Conservation (phyloP, 2,113 vertebrate species). For the Leucoraja erinaceus region DNA sequence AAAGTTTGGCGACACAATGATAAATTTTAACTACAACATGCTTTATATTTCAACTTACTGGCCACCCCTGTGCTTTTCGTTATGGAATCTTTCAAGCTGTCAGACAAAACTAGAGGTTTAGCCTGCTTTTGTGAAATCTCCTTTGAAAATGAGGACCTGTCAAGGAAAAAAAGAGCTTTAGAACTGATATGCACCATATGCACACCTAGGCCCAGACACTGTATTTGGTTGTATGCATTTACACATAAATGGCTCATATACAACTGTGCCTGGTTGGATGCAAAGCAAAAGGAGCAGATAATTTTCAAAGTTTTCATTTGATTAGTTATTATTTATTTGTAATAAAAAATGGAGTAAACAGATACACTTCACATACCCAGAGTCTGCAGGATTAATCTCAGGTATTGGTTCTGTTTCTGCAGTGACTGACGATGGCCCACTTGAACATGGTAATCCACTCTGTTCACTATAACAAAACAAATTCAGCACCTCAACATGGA, state of each 20-base stretch:
- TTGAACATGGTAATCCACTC: neutral
- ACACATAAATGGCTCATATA: neutral
- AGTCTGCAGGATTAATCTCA: neutral
- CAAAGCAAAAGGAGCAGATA: neutral
- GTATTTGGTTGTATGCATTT: neutral
- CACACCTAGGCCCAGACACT: neutral
- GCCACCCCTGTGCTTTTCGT: neutral
- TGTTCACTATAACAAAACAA: neutral
- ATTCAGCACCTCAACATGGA: neutral
- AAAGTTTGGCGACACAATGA: neutral
- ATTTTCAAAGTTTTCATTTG: neutral
- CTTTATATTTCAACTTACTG: neutral
- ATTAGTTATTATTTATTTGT: neutral
- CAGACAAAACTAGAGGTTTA: slow-evolving; percentile 34
- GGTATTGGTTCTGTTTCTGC: neutral
- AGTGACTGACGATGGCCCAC: neutral
- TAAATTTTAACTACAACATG: neutral
- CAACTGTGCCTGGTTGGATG: neutral
- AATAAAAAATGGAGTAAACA: neutral
- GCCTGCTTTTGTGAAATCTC: slow-evolving; percentile 37
- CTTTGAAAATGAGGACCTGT: slow-evolving; percentile 41
- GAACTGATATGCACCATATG: neutral
- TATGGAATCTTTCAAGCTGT: neutral
- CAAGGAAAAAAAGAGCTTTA: neutral
- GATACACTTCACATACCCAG: neutral